Base-by-base conservation (phyloP, 2,113 vertebrate species). In the Plectropomus leopardus region DNA sequence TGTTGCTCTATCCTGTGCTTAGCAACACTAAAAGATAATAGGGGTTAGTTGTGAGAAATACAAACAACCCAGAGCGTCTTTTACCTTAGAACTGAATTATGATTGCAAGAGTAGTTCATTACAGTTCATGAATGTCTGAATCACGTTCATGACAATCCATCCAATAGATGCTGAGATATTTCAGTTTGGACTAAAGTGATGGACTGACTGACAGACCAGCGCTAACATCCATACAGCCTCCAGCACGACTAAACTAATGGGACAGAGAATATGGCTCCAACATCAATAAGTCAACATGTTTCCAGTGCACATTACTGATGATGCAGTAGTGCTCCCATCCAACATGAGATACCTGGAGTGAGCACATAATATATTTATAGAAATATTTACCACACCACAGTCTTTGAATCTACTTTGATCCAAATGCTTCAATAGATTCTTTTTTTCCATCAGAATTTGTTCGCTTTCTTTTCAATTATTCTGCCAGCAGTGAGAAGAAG, bases 261-360 rank as follows among this genome's bases (percentile, higher is more conserved):
- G 48, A 55, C 0, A 44, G 26, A 68, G 24, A 75, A 63, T 19
- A 67, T 40, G 32, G 55, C 70, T 34, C 9, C 48, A 48, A 34
- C 55, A 82, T 85, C 7, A 82, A 88, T 85, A 76, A 76, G 51
- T 72, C 59, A 86, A n/a, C 48, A 5, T 75, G 69, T 78, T 81
- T 75, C 48, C 59, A 75, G 40, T 53, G 64, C 64, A 24, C 55
- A 24, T 59, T 71, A 59, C 54, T 53, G 77, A 48, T 16, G 34
- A 26, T n/a, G 57, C 16, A 75, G 57, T 32, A 44, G 55, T 24
- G 42, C 70, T 72, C 26, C 30, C 30, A 60, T 48, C 40, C 32
- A 44, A 65, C 57, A 76, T 5, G 11, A 50, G 21, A 45, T 59
- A 48, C 75, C 68, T 80, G 28, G 64, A 65, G 36, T 44, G 13